Base-by-base conservation (phyloP, 2,113 vertebrate genomes). In the Stercorarius parasiticus region DNA sequence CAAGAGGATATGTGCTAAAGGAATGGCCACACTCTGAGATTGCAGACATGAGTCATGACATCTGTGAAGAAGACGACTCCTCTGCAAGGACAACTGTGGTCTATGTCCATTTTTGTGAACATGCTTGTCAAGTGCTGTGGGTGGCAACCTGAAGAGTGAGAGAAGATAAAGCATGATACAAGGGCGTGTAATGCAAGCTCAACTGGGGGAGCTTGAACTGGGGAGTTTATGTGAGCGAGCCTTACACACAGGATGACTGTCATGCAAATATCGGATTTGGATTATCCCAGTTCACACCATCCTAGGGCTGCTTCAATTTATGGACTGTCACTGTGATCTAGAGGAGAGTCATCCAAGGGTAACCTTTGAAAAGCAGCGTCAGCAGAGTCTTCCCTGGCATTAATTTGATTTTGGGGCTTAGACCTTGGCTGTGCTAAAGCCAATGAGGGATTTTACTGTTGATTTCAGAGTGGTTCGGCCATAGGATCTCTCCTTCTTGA, bases 141-240 rank as follows among this genome's bases (percentile, higher is more conserved):
- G 29, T 34, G 38, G 12, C 11, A n/a, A 29, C 32, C 2, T 22
- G 23, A 30, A 80, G 40, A 50, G 21, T 13, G 36, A 71, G 25
- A 49, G 38, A 10, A 69, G 34, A 29, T 9, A 29, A 53, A 32
- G 21, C 14, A 9, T 2, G 10, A 32, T 32, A 17, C 0, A 0
- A 91, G 12, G 34, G 25, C 32, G 20, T 0, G 1, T 11, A n/a
- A 10, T 4, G 27, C 12, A 47, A 76, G 10, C 18, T 64, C 2
- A 0, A 4, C 50, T 64, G 1, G 3, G 50, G 29, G 22, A 82
- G 11, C 17, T 23, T 16, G 27, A 42, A 6, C 2, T 5, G 42
- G 10, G 19, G 23, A 45, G 22, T n/a, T 36, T 30, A 30, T 30
- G 8, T 6, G 9, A 19, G 34, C 21, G 21, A 69, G 36, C 21